phyloP scores from a whole-genome alignment of 2,113 vertebrate species.

The Gobio gobio region DNA sequence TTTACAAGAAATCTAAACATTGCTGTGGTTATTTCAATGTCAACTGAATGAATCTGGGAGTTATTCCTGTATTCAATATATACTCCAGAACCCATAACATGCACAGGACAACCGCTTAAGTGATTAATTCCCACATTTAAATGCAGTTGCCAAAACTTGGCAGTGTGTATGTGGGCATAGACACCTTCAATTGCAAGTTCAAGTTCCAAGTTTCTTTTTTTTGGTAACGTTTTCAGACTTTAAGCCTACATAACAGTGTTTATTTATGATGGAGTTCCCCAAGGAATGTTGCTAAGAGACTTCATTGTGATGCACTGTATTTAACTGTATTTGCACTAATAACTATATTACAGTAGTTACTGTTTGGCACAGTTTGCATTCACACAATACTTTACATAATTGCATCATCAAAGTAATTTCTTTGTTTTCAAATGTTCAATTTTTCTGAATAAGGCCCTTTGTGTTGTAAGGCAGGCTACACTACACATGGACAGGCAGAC shows the following conservation, averaged over 20 bases:
- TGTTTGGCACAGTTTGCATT: background rate
- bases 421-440: background rate
- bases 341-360: background rate
- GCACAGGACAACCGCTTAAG: background rate
- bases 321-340: conserved; percentile 1
- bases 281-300: background rate
- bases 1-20: background rate
- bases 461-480: background rate
- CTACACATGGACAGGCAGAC: background rate
- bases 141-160: background rate
- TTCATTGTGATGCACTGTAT: background rate
- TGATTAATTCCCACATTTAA: background rate
- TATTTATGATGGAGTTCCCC: background rate
- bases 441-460: background rate
- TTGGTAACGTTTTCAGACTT: background rate
- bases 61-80: background rate
- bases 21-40: background rate
- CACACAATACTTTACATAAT: too few relatives aligned
- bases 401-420: background rate
- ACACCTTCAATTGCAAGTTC: background rate
- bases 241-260: background rate
- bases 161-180: too few relatives aligned
- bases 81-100: background rate
- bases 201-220: background rate
- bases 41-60: background rate